phyloP scores from a whole-genome alignment of 2,797 vertebrate genomes.

The Pagetopsis macropterus region DNA sequence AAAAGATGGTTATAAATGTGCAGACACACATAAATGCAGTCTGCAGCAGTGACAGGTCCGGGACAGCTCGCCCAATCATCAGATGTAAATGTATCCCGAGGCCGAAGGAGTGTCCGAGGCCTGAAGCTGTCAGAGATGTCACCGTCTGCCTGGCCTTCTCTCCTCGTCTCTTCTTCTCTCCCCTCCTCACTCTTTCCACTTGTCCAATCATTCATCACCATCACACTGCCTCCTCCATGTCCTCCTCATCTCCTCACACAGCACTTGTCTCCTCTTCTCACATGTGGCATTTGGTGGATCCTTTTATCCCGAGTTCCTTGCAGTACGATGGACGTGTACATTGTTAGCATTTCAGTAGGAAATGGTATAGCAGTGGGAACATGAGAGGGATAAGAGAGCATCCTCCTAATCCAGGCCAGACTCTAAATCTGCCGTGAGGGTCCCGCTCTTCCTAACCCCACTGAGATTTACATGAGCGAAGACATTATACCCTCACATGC shows the following conservation, averaged over 20 bases:
- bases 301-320: constrained; percentile 48
- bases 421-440: background rate
- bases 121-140: constrained; percentile 70
- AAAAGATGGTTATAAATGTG: background rate
- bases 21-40: constrained; percentile 31
- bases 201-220: constrained; percentile 53
- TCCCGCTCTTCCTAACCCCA: background rate
- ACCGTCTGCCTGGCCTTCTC: constrained; percentile 46
- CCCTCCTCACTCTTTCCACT: constrained; percentile 39
- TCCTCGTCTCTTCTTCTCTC: constrained; percentile 29
- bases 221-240: constrained; percentile 36
- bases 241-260: constrained; percentile 42
- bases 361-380: background rate
- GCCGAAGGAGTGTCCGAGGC: constrained; percentile 40
- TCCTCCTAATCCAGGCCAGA: background rate
- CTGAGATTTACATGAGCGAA: constrained; percentile 4
- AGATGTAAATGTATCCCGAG: constrained; percentile 69
- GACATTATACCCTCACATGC: background rate
- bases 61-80: constrained; percentile 48
- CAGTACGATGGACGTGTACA: constrained; percentile 9
- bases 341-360: constrained; percentile 28
- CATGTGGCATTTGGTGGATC: constrained; percentile 36
- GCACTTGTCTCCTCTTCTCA: constrained; percentile 32
- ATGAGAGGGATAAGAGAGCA: background rate
- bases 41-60: constrained; percentile 29